phyloP scores from a whole-genome alignment of 2,797 vertebrate genomes.

The Sebastes iracundus region DNA sequence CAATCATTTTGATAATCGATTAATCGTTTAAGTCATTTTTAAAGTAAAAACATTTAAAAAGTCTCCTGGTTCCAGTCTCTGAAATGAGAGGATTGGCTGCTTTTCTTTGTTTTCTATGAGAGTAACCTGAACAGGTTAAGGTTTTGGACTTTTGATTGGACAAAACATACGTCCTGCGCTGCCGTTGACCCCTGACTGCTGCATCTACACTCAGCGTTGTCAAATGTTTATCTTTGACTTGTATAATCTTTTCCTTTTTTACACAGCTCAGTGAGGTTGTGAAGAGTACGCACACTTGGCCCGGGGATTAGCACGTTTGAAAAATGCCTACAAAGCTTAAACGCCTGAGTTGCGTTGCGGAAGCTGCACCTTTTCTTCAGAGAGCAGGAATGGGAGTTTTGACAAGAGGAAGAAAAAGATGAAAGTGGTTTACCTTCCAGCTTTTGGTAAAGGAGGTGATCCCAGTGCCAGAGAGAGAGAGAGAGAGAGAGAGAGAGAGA shows the following conservation, averaged over 20 bases:
- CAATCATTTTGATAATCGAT: not conserved
- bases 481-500: not conserved
- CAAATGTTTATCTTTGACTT: conserved; percentile 30
- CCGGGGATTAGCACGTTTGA: not conserved
- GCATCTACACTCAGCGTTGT: not conserved
- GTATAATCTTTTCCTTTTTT: not conserved
- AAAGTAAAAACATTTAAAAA: not conserved
- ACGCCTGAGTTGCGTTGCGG: conserved; percentile 15
- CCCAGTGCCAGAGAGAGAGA: not conserved
- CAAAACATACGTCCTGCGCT: not conserved
- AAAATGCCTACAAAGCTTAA: conserved; percentile 44
- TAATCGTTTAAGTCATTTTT: not conserved
- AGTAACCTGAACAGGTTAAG: not conserved
- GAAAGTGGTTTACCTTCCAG: conserved; percentile 51
- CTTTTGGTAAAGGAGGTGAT: conserved; percentile 40
- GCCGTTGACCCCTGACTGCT: not conserved
- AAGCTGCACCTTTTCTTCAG: conserved; percentile 42
- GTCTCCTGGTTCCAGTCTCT: not conserved
- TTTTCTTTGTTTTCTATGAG: not conserved
- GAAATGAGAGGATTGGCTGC: not conserved
- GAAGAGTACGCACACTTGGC: not conserved
- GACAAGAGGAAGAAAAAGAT: conserved; percentile 34
- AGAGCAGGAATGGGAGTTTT: conserved; percentile 20
- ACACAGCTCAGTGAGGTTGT: conserved; percentile 4
- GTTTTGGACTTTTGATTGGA: not conserved